These are phyloP conservation scores for Circaetus cinerascens DNA, from an alignment of 2,113 vertebrate genomes.

Conservation along the genomic window DNA sequence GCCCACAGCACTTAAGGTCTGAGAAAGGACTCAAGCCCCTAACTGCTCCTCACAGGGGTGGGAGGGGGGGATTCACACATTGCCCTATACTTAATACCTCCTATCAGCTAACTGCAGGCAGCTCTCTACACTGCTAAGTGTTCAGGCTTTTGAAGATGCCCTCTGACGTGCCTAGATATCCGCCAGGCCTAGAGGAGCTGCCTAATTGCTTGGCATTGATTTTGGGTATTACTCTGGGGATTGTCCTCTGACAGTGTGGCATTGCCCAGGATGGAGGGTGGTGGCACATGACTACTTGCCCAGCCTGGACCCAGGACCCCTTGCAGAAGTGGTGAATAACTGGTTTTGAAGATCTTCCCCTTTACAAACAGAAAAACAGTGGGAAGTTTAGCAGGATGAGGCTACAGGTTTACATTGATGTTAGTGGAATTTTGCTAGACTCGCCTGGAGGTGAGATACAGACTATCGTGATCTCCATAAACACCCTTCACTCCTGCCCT, in stretches of 20 bases:
- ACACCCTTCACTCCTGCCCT: not conserved
- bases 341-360: not conserved
- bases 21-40: not conserved
- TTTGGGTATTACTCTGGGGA: not conserved
- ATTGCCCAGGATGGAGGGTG: not conserved
- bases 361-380: not conserved
- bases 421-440: not conserved
- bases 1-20: not conserved
- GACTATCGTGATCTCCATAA: rapidly evolving
- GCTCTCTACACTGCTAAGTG: not conserved
- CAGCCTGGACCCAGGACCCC: not conserved
- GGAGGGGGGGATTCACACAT: rapidly evolving
- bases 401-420: not conserved
- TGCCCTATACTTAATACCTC: not conserved
- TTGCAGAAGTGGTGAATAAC: not conserved
- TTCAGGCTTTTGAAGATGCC: not conserved
- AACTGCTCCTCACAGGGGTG: not conserved
- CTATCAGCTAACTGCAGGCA: not conserved
- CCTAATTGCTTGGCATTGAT: not conserved
- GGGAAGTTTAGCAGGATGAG: not conserved
- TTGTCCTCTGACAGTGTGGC: not conserved
- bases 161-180: not conserved
- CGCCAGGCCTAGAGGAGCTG: not conserved
- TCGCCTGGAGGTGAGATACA: not conserved
- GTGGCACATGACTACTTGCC: not conserved